phyloP scores from a whole-genome alignment of 2,888 invertebrate species.

The Petrophora chlorosata region DNA sequence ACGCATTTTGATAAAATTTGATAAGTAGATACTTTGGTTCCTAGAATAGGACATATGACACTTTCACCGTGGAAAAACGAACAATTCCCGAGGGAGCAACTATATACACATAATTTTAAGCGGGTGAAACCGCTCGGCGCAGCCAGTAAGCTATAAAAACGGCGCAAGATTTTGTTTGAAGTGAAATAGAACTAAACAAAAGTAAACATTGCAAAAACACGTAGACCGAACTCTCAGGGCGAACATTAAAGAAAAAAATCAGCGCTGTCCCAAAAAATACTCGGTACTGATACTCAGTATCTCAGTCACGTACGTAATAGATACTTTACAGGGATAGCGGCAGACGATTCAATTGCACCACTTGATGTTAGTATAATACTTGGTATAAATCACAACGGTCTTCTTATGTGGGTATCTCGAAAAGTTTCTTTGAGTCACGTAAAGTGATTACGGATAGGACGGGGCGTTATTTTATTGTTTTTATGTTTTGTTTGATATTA shows the following conservation, averaged over 20 bases:
- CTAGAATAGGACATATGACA: no score
- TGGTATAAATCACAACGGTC: slow-evolving; percentile 51
- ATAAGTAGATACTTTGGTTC: no score
- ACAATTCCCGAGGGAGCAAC: no score
- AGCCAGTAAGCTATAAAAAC: no score
- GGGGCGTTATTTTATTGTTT: slow-evolving; percentile 28
- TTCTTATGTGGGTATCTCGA: slow-evolving; percentile 27
- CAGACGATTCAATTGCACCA: slow-evolving; percentile 65
- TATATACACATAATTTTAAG: no score
- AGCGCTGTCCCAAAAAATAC: slow-evolving; percentile 37
- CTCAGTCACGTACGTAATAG: slow-evolving; percentile 65
- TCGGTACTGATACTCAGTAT: slow-evolving; percentile 35
- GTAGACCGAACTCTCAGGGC: slow-evolving; percentile 41
- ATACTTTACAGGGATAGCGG: slow-evolving; percentile 63
- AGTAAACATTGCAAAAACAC: slow-evolving; percentile 28
- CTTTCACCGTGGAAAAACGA: no score
- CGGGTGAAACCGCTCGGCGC: no score
- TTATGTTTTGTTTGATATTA: slow-evolving; percentile 5
- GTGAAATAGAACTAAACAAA: not conserved
- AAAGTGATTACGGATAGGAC: slow-evolving; percentile 44
- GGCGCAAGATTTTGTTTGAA: no score
- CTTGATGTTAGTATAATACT: slow-evolving; percentile 61
- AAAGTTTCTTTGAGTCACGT: slow-evolving; percentile 50
- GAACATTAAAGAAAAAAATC: slow-evolving; percentile 43
- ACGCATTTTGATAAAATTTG: no score